These are phyloP conservation scores for Grantiella picta DNA, from an alignment of 2,113 vertebrate genomes.

Conservation along the genomic window DNA sequence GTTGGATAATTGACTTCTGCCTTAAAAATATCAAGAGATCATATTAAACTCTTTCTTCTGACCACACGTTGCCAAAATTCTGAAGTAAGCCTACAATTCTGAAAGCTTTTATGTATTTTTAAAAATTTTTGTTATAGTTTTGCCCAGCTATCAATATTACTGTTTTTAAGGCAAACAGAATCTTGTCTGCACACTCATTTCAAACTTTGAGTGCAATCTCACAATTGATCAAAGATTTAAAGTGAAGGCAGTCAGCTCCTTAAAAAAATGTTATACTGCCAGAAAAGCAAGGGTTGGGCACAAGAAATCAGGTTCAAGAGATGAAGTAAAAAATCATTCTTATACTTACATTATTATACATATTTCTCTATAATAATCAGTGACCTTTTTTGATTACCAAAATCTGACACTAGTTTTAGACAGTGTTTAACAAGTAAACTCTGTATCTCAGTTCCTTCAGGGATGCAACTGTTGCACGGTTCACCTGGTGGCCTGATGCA, in stretches of 20 bases:
- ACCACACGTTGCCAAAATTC: not conserved
- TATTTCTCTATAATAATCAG: not conserved
- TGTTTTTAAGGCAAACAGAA: not conserved
- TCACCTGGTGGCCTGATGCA: not conserved
- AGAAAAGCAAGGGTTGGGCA: not conserved
- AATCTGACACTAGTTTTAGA: not conserved
- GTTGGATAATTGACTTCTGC: not conserved
- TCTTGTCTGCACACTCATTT: not conserved
- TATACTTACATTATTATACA: rapidly evolving
- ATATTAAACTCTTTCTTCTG: not conserved
- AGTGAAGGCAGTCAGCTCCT: not conserved
- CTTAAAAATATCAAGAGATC: not conserved
- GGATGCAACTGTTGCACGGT: not conserved
- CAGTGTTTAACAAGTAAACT: not conserved
- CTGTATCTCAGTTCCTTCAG: not conserved
- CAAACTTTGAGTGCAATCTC: not conserved
- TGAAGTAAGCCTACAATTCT: not conserved
- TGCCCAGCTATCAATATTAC: not conserved
- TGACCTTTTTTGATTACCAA: not conserved
- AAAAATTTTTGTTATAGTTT: not conserved
- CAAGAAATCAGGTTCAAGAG: not conserved
- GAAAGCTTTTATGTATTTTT: rapidly evolving
- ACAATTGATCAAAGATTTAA: not conserved
- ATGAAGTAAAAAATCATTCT: not conserved
- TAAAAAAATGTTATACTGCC: not conserved